A percentile compares a stretch with the other conserved stretches of the same genome.
phyloP scores from a whole-genome alignment of 2,888 invertebrate genomes.

The Apoda limacodes region DNA sequence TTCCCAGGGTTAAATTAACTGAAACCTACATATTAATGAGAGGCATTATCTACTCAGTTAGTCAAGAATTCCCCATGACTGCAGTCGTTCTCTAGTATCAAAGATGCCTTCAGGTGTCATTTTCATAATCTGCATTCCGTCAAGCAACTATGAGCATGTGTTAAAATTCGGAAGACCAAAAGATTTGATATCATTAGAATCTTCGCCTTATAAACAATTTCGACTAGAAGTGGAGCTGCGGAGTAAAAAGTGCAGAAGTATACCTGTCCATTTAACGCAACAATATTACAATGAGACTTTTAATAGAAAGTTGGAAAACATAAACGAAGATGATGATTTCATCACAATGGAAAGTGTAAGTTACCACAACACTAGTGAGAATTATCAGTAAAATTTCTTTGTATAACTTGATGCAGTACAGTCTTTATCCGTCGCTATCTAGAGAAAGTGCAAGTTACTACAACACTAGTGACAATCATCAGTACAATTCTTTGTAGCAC shows the following conservation, averaged over 20 bases:
- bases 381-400: too few species aligned
- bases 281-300: constrained; percentile 46
- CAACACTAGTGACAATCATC: too few species aligned
- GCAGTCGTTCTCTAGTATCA: too few species aligned
- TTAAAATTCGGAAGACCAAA: constrained; percentile 61
- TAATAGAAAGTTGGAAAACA: constrained; percentile 40
- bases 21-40: constrained; percentile 22
- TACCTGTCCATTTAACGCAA: constrained; percentile 53
- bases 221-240: constrained; percentile 45
- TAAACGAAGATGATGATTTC: constrained; percentile 59
- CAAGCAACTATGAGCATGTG: constrained; percentile 75
- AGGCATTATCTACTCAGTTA: constrained; percentile 5
- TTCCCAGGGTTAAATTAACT: constrained; percentile 32
- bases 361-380: too few species aligned
- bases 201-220: constrained; percentile 31
- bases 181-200: constrained; percentile 33
- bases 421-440: too few species aligned
- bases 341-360: constrained; percentile 77
- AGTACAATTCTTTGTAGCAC: too few species aligned
- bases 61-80: too few species aligned
- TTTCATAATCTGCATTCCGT: constrained; percentile 77
- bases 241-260: constrained; percentile 46
- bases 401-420: too few species aligned
- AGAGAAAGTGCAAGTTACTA: too few species aligned
- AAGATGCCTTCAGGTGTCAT: constrained; percentile 73